A percentile compares a stretch with the other conserved stretches of the same genome.
Conservation (phyloP, 2,888 invertebrate species). For the Malthinus flaveolus region DNA sequence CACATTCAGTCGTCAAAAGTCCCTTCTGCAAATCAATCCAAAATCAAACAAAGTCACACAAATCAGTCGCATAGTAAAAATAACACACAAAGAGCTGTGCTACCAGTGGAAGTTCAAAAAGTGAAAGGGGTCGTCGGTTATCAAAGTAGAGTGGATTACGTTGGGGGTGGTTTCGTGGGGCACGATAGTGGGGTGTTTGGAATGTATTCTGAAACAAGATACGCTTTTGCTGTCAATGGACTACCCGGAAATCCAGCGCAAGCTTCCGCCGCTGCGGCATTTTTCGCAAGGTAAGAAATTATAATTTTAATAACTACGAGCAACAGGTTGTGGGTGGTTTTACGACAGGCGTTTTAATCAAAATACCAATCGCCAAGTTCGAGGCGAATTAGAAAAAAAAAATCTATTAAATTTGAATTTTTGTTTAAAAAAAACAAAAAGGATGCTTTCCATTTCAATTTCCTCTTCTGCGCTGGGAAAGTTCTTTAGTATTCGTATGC, state of each 20-base stretch:
- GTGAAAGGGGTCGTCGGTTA: slow-evolving; percentile 35
- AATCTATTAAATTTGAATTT: no score
- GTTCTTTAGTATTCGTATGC: no score
- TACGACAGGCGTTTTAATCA: background rate
- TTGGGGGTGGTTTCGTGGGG: slow-evolving; percentile 34
- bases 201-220: slow-evolving; percentile 58
- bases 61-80: slow-evolving; percentile 30
- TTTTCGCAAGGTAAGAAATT: slow-evolving; percentile 61
- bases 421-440: no score
- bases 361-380: background rate
- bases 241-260: slow-evolving; percentile 58
- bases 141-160: slow-evolving; percentile 36
- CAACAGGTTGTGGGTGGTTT: background rate
- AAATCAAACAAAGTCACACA: slow-evolving; percentile 28
- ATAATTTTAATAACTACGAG: background rate
- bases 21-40: slow-evolving; percentile 28
- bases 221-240: slow-evolving; percentile 59
- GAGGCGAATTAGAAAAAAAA: no score
- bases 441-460: no score
- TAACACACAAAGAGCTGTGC: slow-evolving; percentile 23
- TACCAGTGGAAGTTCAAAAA: slow-evolving; percentile 28
- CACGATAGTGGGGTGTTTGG: slow-evolving; percentile 47
- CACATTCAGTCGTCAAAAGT: slow-evolving; percentile 18
- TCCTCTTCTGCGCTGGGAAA: no score
- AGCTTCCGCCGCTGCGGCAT: slow-evolving; percentile 62